phyloP scores from a whole-genome alignment of 2,797 vertebrate genomes.

The Babyrousa celebensis region DNA sequence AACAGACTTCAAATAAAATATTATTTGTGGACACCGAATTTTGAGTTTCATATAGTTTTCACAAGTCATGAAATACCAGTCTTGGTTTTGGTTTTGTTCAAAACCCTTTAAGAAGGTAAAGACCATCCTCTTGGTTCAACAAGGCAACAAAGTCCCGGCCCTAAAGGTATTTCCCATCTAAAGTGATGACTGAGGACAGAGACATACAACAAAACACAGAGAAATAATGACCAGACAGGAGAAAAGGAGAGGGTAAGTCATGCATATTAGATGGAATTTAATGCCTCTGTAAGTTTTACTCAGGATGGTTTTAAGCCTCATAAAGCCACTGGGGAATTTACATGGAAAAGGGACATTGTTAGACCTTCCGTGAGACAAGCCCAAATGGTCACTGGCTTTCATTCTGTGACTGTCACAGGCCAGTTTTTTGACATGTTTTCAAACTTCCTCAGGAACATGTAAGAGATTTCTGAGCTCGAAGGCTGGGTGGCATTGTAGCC shows the following conservation, averaged over 20 bases:
- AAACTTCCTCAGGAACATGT: conserved; percentile 51
- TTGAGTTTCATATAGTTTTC: conserved; percentile 51
- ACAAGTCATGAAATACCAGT: conserved; percentile 19
- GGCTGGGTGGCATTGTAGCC: not conserved
- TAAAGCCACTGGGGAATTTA: conserved; percentile 18
- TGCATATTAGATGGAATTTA: not conserved
- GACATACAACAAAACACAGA: conserved; percentile 35
- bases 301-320: not conserved
- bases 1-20: conserved; percentile 49
- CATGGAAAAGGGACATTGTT: conserved; percentile 8
- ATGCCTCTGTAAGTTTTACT: conserved; percentile 30
- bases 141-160: not conserved
- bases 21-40: conserved; percentile 50
- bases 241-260: not conserved
- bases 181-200: not conserved
- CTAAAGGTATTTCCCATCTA: not conserved
- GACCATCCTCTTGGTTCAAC: not conserved
- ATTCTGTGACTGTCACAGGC: not conserved
- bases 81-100: conserved; percentile 56
- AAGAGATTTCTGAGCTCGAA: not conserved
- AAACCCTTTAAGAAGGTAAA: conserved; percentile 27
- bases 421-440: conserved; percentile 45
- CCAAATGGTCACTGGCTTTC: not conserved
- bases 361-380: not conserved
- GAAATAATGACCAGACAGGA: conserved; percentile 13